These are phyloP conservation scores for Nymphalis io DNA, from an alignment of 1,140 invertebrate species.

Conservation along the genomic window DNA sequence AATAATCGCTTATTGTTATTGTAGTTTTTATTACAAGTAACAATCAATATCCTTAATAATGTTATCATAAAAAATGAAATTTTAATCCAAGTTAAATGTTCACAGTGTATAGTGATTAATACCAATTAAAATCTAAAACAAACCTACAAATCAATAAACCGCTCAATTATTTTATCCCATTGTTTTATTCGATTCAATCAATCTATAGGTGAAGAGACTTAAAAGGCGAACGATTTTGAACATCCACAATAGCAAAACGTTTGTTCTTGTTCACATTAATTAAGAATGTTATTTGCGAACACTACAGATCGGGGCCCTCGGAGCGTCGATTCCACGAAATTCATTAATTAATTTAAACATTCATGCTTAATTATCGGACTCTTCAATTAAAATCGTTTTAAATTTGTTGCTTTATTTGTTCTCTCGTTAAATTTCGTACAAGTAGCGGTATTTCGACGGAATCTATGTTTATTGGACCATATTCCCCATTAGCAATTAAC, in stretches of 20 bases:
- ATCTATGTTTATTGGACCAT: slow-evolving; percentile 43
- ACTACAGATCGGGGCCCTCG: slow-evolving; percentile 52
- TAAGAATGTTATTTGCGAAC: slow-evolving; percentile 67
- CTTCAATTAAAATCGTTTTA: slow-evolving; percentile 70
- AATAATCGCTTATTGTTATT: no score
- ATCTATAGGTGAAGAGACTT: slow-evolving; percentile 42
- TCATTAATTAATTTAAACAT: slow-evolving; percentile 77
- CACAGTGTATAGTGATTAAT: background rate
- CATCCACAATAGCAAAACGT: slow-evolving; percentile 61
- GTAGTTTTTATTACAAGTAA: no score
- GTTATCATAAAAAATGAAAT: no score
- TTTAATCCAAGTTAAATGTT: no score
- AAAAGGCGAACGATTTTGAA: slow-evolving; percentile 59
- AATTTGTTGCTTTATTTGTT: slow-evolving; percentile 74
- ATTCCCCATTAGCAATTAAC: slow-evolving; percentile 41
- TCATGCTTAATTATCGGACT: slow-evolving; percentile 76
- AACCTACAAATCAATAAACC: slow-evolving; percentile 19
- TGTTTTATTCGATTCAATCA: slow-evolving; percentile 23
- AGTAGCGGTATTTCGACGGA: slow-evolving; percentile 40
- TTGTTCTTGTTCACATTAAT: slow-evolving; percentile 73
- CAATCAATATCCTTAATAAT: no score
- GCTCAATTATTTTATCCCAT: slow-evolving; percentile 18
- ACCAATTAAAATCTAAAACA: slow-evolving; percentile 3
- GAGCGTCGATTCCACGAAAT: slow-evolving; percentile 62
- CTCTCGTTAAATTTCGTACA: slow-evolving; percentile 48